Evolutionary conservation across 2,797 vertebrate species (phyloP).

Genomic region (Garrulus glandarius): DNA sequence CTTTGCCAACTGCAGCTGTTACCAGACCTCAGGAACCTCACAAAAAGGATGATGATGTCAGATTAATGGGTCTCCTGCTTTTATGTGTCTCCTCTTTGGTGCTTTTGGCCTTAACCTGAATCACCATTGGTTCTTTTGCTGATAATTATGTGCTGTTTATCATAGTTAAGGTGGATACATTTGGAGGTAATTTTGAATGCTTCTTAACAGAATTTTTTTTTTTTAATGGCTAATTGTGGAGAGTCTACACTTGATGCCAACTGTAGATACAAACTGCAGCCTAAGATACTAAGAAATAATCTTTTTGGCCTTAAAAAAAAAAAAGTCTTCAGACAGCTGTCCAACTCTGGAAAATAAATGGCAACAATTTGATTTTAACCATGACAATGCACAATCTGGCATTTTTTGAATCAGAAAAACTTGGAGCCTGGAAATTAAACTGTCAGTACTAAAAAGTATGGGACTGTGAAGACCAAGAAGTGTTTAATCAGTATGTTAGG

Average conservation of each 20-base stretch:
- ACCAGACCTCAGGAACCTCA: neutral
- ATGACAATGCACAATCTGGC: constrained; percentile 69
- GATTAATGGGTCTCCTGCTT: neutral
- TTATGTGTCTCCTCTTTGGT: neutral
- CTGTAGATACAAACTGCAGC: neutral
- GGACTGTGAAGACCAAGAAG: constrained; percentile 58
- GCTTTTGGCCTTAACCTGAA: neutral
- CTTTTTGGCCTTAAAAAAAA: constrained; percentile 40
- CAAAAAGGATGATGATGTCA: neutral
- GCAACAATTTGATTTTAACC: constrained; percentile 72
- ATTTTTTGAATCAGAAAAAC: constrained; percentile 75
- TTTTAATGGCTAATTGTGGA: constrained; percentile 6
- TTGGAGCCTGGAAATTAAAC: constrained; percentile 76
- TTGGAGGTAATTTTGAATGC: neutral
- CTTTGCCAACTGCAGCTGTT: neutral
- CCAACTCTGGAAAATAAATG: constrained; percentile 63
- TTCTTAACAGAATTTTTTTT: neutral
- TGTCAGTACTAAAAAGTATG: constrained; percentile 75
- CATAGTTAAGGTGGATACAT: neutral
- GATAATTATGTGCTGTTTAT: neutral
- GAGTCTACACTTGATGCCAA: constrained; percentile 7
- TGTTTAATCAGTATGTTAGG: constrained; percentile 71
- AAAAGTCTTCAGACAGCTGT: constrained; percentile 46
- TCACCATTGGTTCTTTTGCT: neutral
- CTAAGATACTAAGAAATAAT: constrained; percentile 48